These are phyloP conservation scores for Drosophila flavopinicola DNA, from an alignment of 2,888 invertebrate genomes.

Conservation along the genomic window DNA sequence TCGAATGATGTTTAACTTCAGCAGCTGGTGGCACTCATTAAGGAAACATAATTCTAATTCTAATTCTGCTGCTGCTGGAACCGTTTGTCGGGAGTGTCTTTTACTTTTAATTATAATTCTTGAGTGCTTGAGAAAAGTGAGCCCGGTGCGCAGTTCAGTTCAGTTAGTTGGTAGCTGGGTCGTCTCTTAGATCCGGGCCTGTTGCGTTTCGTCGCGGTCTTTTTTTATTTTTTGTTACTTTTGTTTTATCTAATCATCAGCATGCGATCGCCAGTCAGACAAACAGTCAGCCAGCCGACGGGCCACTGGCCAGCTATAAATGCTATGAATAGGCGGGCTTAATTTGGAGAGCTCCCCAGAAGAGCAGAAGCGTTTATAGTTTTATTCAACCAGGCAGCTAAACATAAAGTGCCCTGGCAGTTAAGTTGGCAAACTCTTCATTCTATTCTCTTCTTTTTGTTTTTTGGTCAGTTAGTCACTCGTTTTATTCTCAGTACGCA, in stretches of 20 bases:
- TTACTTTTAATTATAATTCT: constrained; percentile 73
- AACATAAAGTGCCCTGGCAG: constrained; percentile 48
- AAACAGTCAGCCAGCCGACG: constrained; percentile 1
- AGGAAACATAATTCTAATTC: constrained; percentile 80
- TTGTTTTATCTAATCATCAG: constrained; percentile 70
- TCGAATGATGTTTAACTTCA: constrained; percentile 74
- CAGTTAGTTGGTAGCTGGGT: constrained; percentile 38
- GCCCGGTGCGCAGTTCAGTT: constrained; percentile 37
- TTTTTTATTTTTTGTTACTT: background rate
- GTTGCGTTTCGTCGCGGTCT: constrained; percentile 74
- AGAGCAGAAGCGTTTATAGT: constrained; percentile 70
- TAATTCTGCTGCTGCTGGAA: constrained; percentile 34
- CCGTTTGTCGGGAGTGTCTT: constrained; percentile 58
- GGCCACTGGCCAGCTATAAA: constrained; percentile 43
- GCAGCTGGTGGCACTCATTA: constrained; percentile 71
- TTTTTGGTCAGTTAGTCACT: constrained; percentile 19
- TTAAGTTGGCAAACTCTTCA: constrained; percentile 63
- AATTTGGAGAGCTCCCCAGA: constrained; percentile 46
- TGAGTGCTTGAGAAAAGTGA: constrained; percentile 69
- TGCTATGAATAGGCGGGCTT: constrained; percentile 72
- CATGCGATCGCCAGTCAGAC: constrained; percentile 54
- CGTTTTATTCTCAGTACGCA: constrained; percentile 19
- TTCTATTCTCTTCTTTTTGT: constrained; percentile 15
- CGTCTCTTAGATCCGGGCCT: constrained; percentile 30
- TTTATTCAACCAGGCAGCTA: constrained; percentile 57